A percentile compares a stretch with the other conserved stretches of the same genome.
Evolutionary conservation across 1,140 invertebrate genomes (phyloP).

Genomic region (Drosophila lini): DNA sequence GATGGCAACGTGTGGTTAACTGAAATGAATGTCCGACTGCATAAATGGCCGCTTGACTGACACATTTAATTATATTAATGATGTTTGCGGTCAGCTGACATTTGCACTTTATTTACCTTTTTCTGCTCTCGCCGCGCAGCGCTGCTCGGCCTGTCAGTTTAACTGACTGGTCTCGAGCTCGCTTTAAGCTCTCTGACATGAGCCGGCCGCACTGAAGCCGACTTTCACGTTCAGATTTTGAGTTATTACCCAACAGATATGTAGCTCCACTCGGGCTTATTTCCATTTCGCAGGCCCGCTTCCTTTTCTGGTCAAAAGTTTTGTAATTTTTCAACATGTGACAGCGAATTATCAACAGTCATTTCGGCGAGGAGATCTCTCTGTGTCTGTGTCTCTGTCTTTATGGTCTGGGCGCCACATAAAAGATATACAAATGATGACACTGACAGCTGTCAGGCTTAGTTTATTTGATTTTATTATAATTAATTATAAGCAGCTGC

Average conservation of each 20-base stretch:
- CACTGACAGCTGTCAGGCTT: constrained; percentile 83
- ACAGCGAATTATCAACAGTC: constrained; percentile 80
- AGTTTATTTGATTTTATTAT: constrained; percentile 83
- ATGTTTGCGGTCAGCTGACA: constrained; percentile 83
- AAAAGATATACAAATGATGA: constrained; percentile 77
- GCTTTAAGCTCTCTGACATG: constrained; percentile 37
- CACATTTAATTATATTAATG: constrained; percentile 84
- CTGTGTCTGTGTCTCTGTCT: constrained; percentile 17
- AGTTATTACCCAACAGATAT: constrained; percentile 69
- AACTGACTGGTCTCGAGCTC: constrained; percentile 51
- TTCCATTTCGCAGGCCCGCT: constrained; percentile 54
- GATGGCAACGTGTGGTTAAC: constrained; percentile 64
- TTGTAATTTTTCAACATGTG: constrained; percentile 76
- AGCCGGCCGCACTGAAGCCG: constrained; percentile 20
- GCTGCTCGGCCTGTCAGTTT: constrained; percentile 57
- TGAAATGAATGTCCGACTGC: constrained; percentile 76
- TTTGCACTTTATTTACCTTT: constrained; percentile 81
- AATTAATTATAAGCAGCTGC: constrained; percentile 78
- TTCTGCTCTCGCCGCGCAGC: constrained; percentile 15
- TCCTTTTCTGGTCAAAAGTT: constrained; percentile 32
- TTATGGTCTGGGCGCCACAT: constrained; percentile 58
- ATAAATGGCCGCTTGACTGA: constrained; percentile 82
- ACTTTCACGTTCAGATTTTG: constrained; percentile 48
- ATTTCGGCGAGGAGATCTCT: constrained; percentile 49
- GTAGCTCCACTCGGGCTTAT: constrained; percentile 51